Base-by-base conservation (phyloP, 2,888 invertebrate species). In the Dusona sp. region DNA sequence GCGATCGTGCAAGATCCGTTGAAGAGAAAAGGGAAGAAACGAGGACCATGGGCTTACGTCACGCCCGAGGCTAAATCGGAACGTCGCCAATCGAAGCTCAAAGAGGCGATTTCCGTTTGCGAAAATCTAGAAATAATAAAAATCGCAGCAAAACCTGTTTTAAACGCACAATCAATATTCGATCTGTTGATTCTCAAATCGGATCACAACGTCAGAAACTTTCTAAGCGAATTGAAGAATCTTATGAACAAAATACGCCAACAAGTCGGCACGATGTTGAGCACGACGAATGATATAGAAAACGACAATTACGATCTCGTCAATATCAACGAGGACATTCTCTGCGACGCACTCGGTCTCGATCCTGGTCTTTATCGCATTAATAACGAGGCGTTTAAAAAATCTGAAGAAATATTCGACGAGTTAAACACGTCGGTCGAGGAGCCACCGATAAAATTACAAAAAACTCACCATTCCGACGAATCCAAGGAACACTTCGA, bases 31-130 rank as follows among this genome's bases (percentile, higher is more conserved):
- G 93, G 94, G 0, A 93, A 94, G 72, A 93, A 94, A 84, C 91
- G 94, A 0, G 93, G 93, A 0, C 93, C 94, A 11, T 94, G 93
- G 93, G 94, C 93, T 4, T 94, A 94, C 64, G 92, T 92, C 1
- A 94, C 94, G 1, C 94, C 94, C 2, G 92, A 92, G 86, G 92
- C 94, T 3, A 93, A 94, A 79, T 92, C 93, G 11, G 92, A 93
- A 77, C 90, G 94, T 67, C 90, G 93, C 19, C 93, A 94, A 72
- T 84, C 90, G 0, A 94, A 94, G 83, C 88, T 94, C 88, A 88
- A 90, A 51, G 93, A 94, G 88, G 94, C 93, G 0, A 93, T 94
- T 22, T 92, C 94, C 0, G 93, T 92, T 0, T 94, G 94, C 68
- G 92, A 93, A 45, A 90, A 91, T 80, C 33, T 86, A 2, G 93